These are phyloP conservation scores for Aspidoscelis tigris DNA, from an alignment of 2,113 vertebrate species.

Conservation along the genomic window DNA sequence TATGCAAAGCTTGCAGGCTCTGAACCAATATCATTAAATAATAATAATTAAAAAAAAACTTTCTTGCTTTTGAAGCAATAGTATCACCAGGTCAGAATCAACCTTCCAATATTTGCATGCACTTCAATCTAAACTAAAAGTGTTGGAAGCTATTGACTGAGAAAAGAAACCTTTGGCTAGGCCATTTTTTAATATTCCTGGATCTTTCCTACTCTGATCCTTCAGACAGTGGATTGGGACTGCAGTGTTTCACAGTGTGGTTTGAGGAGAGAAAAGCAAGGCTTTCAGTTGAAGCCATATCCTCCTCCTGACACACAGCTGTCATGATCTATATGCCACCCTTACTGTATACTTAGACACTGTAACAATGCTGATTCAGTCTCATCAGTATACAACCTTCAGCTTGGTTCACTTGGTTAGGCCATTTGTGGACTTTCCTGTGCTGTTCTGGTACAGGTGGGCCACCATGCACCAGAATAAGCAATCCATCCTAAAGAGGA, in stretches of 20 bases:
- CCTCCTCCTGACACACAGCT: not conserved
- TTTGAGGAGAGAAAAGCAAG: too few relatives aligned
- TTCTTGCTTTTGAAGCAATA: conserved; percentile 45
- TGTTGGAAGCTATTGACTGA: conserved; percentile 39
- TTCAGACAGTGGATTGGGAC: not conserved
- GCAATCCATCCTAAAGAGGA: not conserved
- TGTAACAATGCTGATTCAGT: too few relatives aligned
- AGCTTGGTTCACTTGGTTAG: too few relatives aligned
- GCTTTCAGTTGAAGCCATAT: too few relatives aligned
- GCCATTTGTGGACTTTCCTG: too few relatives aligned
- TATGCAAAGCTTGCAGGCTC: conserved; percentile 70
- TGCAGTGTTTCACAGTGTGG: not conserved
- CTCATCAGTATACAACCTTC: too few relatives aligned
- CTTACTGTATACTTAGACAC: too few relatives aligned
- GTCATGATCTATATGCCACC: not conserved
- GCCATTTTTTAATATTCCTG: not conserved
- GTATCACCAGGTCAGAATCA: conserved; percentile 16
- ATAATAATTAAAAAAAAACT: not conserved
- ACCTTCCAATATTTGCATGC: not conserved
- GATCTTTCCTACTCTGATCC: not conserved
- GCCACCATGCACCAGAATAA: too few relatives aligned
- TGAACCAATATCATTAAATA: conserved; percentile 34
- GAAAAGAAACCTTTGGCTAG: conserved; percentile 35
- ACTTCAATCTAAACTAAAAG: not conserved
- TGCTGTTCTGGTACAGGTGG: too few relatives aligned